phyloP scores from a whole-genome alignment of 1,140 invertebrate genomes.

The Bicyclus anynana region DNA sequence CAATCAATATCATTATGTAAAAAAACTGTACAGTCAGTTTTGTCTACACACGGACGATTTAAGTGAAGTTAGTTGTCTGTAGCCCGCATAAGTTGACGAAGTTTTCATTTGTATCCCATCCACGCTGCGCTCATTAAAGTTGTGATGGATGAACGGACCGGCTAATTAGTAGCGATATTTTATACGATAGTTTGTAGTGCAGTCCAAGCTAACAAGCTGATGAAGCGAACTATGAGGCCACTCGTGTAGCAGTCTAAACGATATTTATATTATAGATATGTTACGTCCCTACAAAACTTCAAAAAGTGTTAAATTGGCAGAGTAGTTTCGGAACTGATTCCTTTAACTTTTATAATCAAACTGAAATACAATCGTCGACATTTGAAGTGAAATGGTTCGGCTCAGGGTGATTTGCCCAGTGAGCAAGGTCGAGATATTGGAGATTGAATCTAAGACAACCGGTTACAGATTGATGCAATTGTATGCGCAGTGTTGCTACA shows the following conservation, averaged over 20 bases:
- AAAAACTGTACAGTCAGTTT: too few relatives aligned
- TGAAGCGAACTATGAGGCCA: not conserved
- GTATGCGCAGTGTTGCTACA: not conserved
- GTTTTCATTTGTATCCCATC: not conserved
- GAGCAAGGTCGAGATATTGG: slow-evolving; percentile 1
- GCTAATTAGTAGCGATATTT: not conserved
- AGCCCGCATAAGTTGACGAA: not conserved
- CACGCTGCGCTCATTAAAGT: not conserved
- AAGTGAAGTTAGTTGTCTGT: too few relatives aligned
- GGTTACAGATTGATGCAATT: slow-evolving; percentile 8
- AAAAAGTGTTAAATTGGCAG: too few relatives aligned
- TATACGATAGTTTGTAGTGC: not conserved
- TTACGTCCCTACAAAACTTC: too few relatives aligned
- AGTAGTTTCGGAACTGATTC: too few relatives aligned
- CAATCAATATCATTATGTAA: too few relatives aligned
- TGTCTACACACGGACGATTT: too few relatives aligned
- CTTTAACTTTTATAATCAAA: too few relatives aligned
- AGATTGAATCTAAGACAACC: slow-evolving; percentile 6
- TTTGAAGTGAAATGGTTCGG: slow-evolving; percentile 5
- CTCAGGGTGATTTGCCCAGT: slow-evolving; percentile 1
- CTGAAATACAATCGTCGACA: too few relatives aligned
- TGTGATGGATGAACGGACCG: not conserved
- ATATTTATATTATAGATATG: too few relatives aligned
- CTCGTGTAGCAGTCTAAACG: too few relatives aligned
- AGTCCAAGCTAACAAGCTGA: not conserved